Percentiles rank a stretch among this genome's conserved stretches.
Conservation (phyloP, 2,113 vertebrate species). For the Pituophis catenifer region DNA sequence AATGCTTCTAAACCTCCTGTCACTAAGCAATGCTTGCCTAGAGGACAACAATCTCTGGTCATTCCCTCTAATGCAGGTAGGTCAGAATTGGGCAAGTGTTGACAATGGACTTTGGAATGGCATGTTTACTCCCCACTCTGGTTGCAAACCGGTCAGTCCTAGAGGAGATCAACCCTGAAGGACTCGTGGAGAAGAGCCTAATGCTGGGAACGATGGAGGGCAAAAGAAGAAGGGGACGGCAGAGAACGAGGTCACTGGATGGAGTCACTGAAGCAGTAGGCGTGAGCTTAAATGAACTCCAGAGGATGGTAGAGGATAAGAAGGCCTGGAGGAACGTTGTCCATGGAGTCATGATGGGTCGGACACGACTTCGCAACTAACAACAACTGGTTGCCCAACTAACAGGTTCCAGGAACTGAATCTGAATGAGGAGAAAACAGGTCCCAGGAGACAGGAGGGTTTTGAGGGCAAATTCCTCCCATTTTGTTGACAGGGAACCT, state of each 20-base stretch:
- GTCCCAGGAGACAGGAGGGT: background rate
- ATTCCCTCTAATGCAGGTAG: background rate
- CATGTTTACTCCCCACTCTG: background rate
- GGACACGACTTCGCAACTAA: too few relatives aligned
- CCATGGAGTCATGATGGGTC: too few relatives aligned
- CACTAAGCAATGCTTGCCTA: background rate
- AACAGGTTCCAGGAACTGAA: background rate
- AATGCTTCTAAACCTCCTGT: background rate
- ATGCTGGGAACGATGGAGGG: too few relatives aligned
- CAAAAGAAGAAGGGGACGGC: too few relatives aligned
- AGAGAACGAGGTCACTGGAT: too few relatives aligned
- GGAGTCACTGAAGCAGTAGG: too few relatives aligned
- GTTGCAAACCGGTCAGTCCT: background rate
- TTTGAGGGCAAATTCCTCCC: background rate
- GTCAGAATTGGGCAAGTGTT: background rate
- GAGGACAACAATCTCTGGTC: background rate
- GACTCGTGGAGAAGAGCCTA: too few relatives aligned
- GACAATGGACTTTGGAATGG: background rate
- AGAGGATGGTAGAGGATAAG: too few relatives aligned
- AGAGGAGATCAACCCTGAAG: too few relatives aligned
- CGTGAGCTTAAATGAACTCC: too few relatives aligned
- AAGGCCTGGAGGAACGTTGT: too few relatives aligned
- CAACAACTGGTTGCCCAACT: background rate
- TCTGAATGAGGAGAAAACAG: background rate
- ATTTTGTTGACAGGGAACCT: background rate